Base-by-base conservation (phyloP, 2,888 invertebrate genomes). In the Scaptomyza parva region DNA sequence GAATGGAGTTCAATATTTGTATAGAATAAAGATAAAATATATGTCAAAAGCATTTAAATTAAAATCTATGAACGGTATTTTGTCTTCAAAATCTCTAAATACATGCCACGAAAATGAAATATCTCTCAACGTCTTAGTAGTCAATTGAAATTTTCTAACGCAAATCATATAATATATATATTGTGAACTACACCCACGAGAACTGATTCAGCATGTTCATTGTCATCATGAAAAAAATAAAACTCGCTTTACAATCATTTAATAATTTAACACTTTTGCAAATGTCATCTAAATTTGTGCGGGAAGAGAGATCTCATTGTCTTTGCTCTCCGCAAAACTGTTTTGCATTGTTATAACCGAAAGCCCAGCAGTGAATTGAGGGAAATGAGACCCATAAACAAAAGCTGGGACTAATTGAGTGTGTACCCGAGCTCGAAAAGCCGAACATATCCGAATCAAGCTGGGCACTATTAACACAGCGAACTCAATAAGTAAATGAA, bases 191-290 rank as follows among this genome's bases (percentile, higher is more conserved):
- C 74, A 39, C 72, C 69, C 64, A 73, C 68, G 7, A 24, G n/a
- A 41, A 30, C 11, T 6, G 8, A 22, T 20, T 45, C 8, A 30
- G n/a, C 8, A 14, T 17, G 24, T 37, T 53, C 17, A 51, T 51
- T 47, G 44, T 50, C 28, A 26, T 26, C 26, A 28, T 28, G 22
- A 28, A 17, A 7, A 67, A 44, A 58, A 67, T 37, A 52, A 71
- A 67, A 71, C 63, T 55, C 54, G 68, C 67, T 78, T 73, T 83
- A 78, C 64, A 70, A 80, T 78, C 82, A 86, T 83, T 82, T 86
- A 86, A 86, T 80, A 83, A 83, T 83, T 83, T 83, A 86, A 69
- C 86, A 80, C 76, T 83, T 76, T 80, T 66, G 70, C 67, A 67
- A 86, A 82, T 78, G 76, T 76, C 58, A 59, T 50, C 63, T 76